Base-by-base conservation (phyloP, 2,113 vertebrate species). In the Lanius ludovicianus region DNA sequence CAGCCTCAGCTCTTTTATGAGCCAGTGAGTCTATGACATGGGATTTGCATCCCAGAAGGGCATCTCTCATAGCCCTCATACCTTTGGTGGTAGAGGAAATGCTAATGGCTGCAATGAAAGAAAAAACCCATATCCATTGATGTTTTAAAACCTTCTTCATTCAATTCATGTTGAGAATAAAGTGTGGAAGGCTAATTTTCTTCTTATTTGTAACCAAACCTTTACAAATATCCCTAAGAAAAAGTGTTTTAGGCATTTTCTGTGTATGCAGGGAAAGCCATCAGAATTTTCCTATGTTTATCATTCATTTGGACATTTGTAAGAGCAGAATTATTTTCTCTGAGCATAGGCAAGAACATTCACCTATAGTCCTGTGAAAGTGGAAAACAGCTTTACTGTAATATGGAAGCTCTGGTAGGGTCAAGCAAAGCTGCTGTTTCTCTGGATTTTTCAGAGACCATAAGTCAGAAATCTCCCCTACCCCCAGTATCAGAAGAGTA, bases 1-100 rank as follows among this genome's bases (percentile, higher is more conserved):
- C 23, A 16, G 2, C 15, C 33, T 41, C 39, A 35, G n/a, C 39
- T 41, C 15, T 42, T 41, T 46, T 4, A 2, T 17, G 55, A n/a
- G 28, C 8, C 35, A 9, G 5, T 2, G 2, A 22, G 18, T 27
- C 19, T 17, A 0, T 39, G n/a, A 15, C 30, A 8, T 23, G 27
- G n/a, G n/a, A 53, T 24, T 57, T 15, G 5, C 9, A n/a, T 22
- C 4, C 33, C 28, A 39, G 21, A 44, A 62, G 4, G 7, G 9
- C 23, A 13, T 31, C 49, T 25, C 1, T 42, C 30, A 70, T 9
- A 65, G 14, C 18, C 42, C 20, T 35, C 31, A 27, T 18, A 44
- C 3, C 23, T 85, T n/a, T 39, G 27, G 9, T 53, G 41, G 24
- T 9, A 39, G 21, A 27, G 59, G 47, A 79, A 92, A 67, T 50